A percentile compares a stretch with the other conserved stretches of the same genome.
phyloP scores from a whole-genome alignment of 2,888 invertebrate genomes.

The Halictus ligatus region DNA sequence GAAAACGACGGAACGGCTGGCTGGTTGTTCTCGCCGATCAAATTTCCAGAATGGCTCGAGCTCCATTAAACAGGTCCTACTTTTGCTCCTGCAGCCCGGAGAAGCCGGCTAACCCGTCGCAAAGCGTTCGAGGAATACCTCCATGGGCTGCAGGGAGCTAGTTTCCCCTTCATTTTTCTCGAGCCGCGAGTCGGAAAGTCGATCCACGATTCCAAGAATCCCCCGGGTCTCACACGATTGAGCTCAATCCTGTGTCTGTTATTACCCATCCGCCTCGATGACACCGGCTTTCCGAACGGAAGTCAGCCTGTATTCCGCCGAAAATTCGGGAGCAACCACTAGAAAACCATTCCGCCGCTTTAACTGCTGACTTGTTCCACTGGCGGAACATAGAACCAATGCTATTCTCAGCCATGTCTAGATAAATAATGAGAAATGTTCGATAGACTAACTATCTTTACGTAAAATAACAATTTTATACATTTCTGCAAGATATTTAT shows the following conservation, averaged over 20 bases:
- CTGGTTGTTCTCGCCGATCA: constrained; percentile 79
- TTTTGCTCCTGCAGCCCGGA: constrained; percentile 65
- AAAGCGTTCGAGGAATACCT: constrained; percentile 71
- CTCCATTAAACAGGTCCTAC: constrained; percentile 79
- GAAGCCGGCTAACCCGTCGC: constrained; percentile 71
- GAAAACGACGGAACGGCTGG: constrained; percentile 69
- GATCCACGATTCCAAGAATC: constrained; percentile 62
- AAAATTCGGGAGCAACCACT: neutral
- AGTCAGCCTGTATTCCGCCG: constrained; percentile 8
- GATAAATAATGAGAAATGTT: neutral
- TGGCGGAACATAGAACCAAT: neutral
- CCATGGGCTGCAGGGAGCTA: constrained; percentile 58
- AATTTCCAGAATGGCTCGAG: constrained; percentile 80
- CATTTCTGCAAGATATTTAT: too few species aligned
- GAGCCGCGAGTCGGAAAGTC: constrained; percentile 55
- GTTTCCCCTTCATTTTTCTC: constrained; percentile 53
- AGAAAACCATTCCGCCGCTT: neutral
- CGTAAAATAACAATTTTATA: neutral
- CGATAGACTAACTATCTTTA: neutral
- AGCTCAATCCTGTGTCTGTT: constrained; percentile 61
- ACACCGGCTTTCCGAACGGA: constrained; percentile 49
- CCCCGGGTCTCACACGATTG: constrained; percentile 65
- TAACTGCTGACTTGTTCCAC: neutral
- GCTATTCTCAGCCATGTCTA: neutral
- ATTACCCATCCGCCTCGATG: constrained; percentile 46